Conservation (phyloP, 2,113 vertebrate species). For the Halichoerus grypus region DNA sequence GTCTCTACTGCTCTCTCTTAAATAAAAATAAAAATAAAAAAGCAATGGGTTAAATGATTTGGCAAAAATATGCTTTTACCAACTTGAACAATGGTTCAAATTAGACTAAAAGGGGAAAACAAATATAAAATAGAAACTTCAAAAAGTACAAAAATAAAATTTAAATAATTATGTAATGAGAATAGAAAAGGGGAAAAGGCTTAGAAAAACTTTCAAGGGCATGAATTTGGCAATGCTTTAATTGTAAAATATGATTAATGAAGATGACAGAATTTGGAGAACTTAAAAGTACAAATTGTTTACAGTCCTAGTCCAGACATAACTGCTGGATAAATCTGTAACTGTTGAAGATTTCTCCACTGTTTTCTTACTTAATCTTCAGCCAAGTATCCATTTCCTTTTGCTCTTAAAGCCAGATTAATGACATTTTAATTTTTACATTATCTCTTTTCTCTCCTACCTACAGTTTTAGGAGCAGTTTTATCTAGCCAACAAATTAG, state of each 20-base stretch:
- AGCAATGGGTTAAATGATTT: background rate
- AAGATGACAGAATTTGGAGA: conserved; percentile 73
- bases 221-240: conserved; percentile 76
- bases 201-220: conserved; percentile 62
- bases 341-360: conserved; percentile 77
- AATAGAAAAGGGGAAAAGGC: background rate
- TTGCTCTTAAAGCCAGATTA: conserved; percentile 77
- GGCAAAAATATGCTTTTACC: background rate
- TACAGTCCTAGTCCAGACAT: conserved; percentile 69
- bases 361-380: conserved; percentile 75
- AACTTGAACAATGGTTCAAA: background rate
- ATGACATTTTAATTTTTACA: conserved; percentile 82
- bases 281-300: conserved; percentile 78
- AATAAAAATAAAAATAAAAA: background rate
- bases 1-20: background rate
- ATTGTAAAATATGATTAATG: conserved; percentile 76
- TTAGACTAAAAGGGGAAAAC: background rate
- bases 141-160: conserved; percentile 50
- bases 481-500: conserved; percentile 62
- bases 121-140: conserved; percentile 50
- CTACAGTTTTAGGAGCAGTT: conserved; percentile 57
- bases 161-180: conserved; percentile 51
- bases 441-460: conserved; percentile 69
- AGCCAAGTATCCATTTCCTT: conserved; percentile 83
- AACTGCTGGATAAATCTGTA: conserved; percentile 74